These are phyloP conservation scores for Drosophila niveifrons DNA, from an alignment of 2,888 invertebrate genomes.

Conservation along the genomic window DNA sequence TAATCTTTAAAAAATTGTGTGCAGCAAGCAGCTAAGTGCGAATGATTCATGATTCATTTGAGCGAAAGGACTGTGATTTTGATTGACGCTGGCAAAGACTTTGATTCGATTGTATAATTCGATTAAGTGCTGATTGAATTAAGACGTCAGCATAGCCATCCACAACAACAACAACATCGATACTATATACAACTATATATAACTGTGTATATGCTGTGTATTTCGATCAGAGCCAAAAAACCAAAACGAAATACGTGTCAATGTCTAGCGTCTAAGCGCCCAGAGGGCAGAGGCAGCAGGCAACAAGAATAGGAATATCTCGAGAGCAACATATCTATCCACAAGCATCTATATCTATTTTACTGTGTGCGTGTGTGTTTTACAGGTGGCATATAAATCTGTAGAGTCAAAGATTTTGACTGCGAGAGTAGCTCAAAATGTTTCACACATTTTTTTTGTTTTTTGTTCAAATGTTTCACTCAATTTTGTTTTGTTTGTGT, in stretches of 20 bases:
- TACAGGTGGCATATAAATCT: constrained; percentile 82
- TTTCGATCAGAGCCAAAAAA: constrained; percentile 39
- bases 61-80: constrained; percentile 40
- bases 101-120: constrained; percentile 75
- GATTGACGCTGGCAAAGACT: constrained; percentile 67
- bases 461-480: no score
- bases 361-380: constrained; percentile 25
- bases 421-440: constrained; percentile 47
- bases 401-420: constrained; percentile 62
- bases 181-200: constrained; percentile 33
- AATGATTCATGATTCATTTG: constrained; percentile 44
- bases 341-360: constrained; percentile 13
- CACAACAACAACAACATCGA: constrained; percentile 29
- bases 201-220: constrained; percentile 4
- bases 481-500: neutral
- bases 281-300: constrained; percentile 50
- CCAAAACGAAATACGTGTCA: constrained; percentile 69
- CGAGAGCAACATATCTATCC: constrained; percentile 17
- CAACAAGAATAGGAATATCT: constrained; percentile 3
- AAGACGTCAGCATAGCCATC: constrained; percentile 75
- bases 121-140: constrained; percentile 78
- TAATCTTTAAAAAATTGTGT: constrained; percentile 11
- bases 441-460: neutral
- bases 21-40: constrained; percentile 38
- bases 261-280: constrained; percentile 70